Percentiles rank a stretch among this genome's conserved stretches.
Evolutionary conservation across 2,888 invertebrate genomes (phyloP).

Genomic region (Aphidoletes aphidimyza): DNA sequence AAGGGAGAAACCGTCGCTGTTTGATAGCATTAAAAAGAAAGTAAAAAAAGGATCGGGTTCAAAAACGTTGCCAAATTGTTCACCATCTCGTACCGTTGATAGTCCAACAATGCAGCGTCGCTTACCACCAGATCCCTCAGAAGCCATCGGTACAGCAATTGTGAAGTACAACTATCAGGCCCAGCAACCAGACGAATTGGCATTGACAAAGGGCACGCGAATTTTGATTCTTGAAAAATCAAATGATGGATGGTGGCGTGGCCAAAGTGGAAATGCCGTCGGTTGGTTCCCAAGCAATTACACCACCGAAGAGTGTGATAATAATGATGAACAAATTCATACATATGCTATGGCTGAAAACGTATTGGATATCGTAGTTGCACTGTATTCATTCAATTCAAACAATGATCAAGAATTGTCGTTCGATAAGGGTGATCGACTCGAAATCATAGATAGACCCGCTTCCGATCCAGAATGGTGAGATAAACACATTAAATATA

Average conservation of each 20-base stretch:
- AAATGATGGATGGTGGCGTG: slow-evolving; percentile 99
- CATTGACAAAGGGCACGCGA: slow-evolving; percentile 92
- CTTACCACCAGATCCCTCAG: slow-evolving; percentile 83
- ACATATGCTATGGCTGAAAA: slow-evolving; percentile 95
- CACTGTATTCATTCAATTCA: slow-evolving; percentile 92
- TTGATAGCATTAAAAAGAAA: slow-evolving; percentile 93
- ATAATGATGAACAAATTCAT: slow-evolving; percentile 85
- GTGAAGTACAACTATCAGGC: slow-evolving; percentile 97
- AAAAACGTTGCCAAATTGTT: slow-evolving; percentile 86
- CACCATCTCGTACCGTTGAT: slow-evolving; percentile 82
- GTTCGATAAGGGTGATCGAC: slow-evolving; percentile 95
- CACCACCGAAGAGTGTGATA: slow-evolving; percentile 90
- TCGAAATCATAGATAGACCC: slow-evolving; percentile 96
- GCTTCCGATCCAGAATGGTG: slow-evolving; percentile 98
- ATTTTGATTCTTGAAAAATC: slow-evolving; percentile 97
- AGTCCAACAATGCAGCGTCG: slow-evolving; percentile 80
- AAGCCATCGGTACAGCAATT: slow-evolving; percentile 87
- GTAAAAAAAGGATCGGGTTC: slow-evolving; percentile 85
- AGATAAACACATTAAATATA: neutral
- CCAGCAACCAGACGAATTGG: slow-evolving; percentile 94
- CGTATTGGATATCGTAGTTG: slow-evolving; percentile 94
- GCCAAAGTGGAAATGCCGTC: slow-evolving; percentile 75
- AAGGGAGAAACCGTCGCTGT: slow-evolving; percentile 94
- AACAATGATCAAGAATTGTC: slow-evolving; percentile 96
- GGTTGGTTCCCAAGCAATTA: slow-evolving; percentile 99